Evolutionary conservation across 2,113 vertebrate species (phyloP).

Genomic region (Leptobrachium ailaonicum): DNA sequence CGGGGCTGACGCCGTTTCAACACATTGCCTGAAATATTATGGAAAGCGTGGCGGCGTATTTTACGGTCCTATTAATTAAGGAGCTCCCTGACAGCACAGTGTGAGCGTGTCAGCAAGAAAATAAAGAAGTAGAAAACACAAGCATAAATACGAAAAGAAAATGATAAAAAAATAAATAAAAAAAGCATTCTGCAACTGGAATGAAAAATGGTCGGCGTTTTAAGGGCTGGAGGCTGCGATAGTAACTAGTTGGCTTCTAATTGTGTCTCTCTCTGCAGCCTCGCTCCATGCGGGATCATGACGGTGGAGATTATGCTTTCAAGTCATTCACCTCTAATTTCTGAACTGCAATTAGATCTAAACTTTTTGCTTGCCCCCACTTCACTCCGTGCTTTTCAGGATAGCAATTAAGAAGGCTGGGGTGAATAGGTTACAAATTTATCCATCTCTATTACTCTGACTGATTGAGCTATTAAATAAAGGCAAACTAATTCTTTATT

Average conservation of each 20-base stretch:
- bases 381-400: slow-evolving; percentile 57
- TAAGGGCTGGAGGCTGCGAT: background rate
- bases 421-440: slow-evolving; percentile 67
- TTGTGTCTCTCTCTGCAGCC: background rate
- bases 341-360: slow-evolving; percentile 63
- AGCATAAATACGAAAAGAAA: no score
- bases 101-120: background rate
- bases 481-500: slow-evolving; percentile 74
- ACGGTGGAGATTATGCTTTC: slow-evolving; percentile 47
- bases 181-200: slow-evolving; percentile 6
- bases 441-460: slow-evolving; percentile 68
- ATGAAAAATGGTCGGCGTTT: slow-evolving; percentile 9
- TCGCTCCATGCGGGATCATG: slow-evolving; percentile 31
- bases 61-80: slow-evolving; percentile 6
- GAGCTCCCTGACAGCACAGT: slow-evolving; percentile 26
- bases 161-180: background rate
- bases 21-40: background rate
- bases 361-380: slow-evolving; percentile 54
- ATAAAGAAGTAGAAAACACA: no score
- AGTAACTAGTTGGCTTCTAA: slow-evolving; percentile 36
- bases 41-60: background rate
- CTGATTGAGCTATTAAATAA: slow-evolving; percentile 70
- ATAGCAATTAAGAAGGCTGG: slow-evolving; percentile 63
- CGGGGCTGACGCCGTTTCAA: background rate
- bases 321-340: slow-evolving; percentile 58